Conservation (phyloP, 2,888 invertebrate species). For the Pandemis corylana region DNA sequence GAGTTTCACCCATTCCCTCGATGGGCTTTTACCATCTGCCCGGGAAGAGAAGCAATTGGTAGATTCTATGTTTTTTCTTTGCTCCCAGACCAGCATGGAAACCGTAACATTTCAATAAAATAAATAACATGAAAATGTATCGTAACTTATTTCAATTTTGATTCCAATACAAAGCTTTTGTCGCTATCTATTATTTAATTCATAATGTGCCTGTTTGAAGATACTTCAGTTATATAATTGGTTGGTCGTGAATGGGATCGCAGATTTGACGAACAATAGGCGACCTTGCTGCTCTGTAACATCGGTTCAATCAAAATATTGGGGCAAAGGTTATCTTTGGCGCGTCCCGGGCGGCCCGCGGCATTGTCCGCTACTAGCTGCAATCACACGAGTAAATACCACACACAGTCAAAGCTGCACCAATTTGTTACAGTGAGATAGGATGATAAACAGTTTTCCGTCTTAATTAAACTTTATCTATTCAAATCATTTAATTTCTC, state of each 20-base stretch:
- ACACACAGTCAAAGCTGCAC: not conserved
- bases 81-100: not conserved
- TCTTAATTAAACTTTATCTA: too few relatives aligned
- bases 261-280: constrained; percentile 62
- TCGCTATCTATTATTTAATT: constrained; percentile 20
- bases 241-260: constrained; percentile 59
- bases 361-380: constrained; percentile 58
- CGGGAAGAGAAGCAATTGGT: too few relatives aligned
- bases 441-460: too few relatives aligned
- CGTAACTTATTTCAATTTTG: not conserved
- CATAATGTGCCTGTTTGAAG: constrained; percentile 58
- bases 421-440: too few relatives aligned
- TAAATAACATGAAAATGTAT: not conserved
- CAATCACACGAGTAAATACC: not conserved
- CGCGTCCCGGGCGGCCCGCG: constrained; percentile 49
- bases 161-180: constrained; percentile 19
- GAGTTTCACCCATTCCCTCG: too few relatives aligned
- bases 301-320: constrained; percentile 76
- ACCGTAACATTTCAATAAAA: not conserved
- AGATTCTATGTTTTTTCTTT: too few relatives aligned
- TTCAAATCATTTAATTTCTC: too few relatives aligned
- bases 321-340: constrained; percentile 74
- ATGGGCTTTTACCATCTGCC: too few relatives aligned
- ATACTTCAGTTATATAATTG: constrained; percentile 62
- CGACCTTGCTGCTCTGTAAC: constrained; percentile 71